Evolutionary conservation across 1,140 invertebrate genomes (phyloP).

Genomic region (Drosophila setifemur): DNA sequence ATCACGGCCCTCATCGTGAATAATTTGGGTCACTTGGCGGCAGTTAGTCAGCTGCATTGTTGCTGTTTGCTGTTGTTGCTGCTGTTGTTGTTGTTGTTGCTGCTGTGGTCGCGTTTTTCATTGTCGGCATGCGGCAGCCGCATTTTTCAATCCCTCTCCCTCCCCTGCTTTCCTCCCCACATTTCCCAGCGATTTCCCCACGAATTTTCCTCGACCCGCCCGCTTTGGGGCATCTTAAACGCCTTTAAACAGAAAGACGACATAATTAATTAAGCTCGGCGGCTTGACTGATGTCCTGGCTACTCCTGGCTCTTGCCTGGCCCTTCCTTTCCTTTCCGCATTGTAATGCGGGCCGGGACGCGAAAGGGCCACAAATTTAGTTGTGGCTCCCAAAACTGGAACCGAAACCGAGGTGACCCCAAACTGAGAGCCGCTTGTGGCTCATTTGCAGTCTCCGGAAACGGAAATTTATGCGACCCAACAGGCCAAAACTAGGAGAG

Average conservation of each 20-base stretch:
- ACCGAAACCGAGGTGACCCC: too few species aligned
- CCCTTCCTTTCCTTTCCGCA: constrained; percentile 12
- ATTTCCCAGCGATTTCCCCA: too few species aligned
- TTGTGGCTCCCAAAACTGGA: constrained; percentile 14
- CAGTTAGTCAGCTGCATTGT: constrained; percentile 78
- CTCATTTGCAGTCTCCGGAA: constrained; percentile 69
- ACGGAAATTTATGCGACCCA: constrained; percentile 70
- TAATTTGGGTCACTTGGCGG: constrained; percentile 78
- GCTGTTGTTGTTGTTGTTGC: constrained; percentile 56
- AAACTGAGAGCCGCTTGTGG: constrained; percentile 52
- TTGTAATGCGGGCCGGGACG: constrained; percentile 73
- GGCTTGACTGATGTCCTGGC: constrained; percentile 68
- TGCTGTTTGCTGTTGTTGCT: constrained; percentile 49
- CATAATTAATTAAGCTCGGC: constrained; percentile 79
- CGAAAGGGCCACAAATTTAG: constrained; percentile 69
- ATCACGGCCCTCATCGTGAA: constrained; percentile 51
- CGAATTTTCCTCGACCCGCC: background rate
- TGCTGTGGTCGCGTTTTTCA: constrained; percentile 77
- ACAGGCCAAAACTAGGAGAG: constrained; percentile 50
- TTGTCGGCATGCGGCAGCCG: constrained; percentile 75
- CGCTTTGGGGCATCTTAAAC: constrained; percentile 59
- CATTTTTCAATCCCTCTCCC: constrained; percentile 66
- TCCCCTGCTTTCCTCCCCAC: background rate
- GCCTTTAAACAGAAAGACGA: constrained; percentile 79
- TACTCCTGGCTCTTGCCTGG: background rate